Base-by-base conservation (phyloP, 2,888 invertebrate species). In the Drosophila kuntzei region DNA sequence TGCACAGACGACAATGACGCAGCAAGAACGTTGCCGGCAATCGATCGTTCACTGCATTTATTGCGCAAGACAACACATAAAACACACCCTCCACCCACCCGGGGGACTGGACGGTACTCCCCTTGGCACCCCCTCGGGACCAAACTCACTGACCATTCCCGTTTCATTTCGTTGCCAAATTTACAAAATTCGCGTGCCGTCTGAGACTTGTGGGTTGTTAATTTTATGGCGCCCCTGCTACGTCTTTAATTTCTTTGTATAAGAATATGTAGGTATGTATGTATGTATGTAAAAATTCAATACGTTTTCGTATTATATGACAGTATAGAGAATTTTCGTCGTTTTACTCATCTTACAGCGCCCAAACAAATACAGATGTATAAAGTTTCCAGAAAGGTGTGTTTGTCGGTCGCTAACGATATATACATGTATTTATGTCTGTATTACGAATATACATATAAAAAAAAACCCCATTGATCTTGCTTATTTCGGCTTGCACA, bases 1-100 rank as follows among this genome's bases (percentile, higher is more conserved):
- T 85, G 80, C 80, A 70, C 80, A 80, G 83, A 58, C 67, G 63
- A 47, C 53, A 54, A 71, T 86, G 86, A 86, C 83, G 86, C 69
- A 72, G 69, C 70, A 61, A 71, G 57, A 34, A 60, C 46, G 51
- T 55, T 43, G 63, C 58, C 59, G 77, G 41, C 34, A 66, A 78
- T 73, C 70, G 58, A 71, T 78, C 81, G 62, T 41, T 51, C 71
- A 50, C 57, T 80, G 82, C 79, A 76, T 79, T 81, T 67, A 36
- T 80, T 85, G 79, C 76, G 82, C 79, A 80, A 80, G 62, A 39
- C 44, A 44, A 37, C 49, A 43, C 29, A 29, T 47, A 41, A 20
- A 50, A 37, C 43, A 18, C 50, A 34, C 53, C 55, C 55, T 44
- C 57, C 51, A 54, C 39, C 20, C 39, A 44, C 50, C 29, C 9